phyloP scores from a whole-genome alignment of 2,113 vertebrate genomes.

The Tauraco erythrolophus region DNA sequence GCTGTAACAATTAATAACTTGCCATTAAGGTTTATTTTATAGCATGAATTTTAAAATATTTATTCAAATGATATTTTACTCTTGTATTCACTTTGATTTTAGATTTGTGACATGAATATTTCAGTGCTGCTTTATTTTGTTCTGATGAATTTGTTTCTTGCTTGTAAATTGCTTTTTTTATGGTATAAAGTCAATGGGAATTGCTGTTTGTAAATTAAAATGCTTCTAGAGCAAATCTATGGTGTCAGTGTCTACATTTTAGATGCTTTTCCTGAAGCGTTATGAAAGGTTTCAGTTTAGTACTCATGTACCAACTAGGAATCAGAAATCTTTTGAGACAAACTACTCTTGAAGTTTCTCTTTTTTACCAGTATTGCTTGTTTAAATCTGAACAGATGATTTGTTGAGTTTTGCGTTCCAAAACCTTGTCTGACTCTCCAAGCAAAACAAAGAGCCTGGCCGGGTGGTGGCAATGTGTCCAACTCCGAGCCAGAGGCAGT shows the following conservation, averaged over 20 bases:
- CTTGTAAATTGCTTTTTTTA: conserved; percentile 99
- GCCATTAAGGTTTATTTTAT: conserved; percentile 99
- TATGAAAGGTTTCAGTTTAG: not conserved
- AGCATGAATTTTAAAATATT: conserved; percentile 99
- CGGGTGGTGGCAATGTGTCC: not conserved
- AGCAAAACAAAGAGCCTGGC: not conserved
- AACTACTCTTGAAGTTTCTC: not conserved
- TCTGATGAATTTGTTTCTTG: conserved; percentile 86
- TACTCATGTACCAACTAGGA: not conserved
- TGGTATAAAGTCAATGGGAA: conserved; percentile 95
- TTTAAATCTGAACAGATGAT: not conserved
- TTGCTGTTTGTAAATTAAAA: conserved; percentile 99
- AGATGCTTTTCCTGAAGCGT: not conserved
- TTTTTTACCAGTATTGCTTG: not conserved
- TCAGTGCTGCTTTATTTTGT: conserved; percentile 88
- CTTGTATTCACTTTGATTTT: conserved; percentile 95
- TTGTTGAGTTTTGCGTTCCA: not conserved
- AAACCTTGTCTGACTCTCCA: not conserved
- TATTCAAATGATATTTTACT: conserved; percentile 99
- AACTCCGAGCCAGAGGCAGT: not conserved
- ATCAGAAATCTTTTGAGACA: not conserved
- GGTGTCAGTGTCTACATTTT: conserved; percentile 44
- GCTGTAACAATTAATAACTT: conserved; percentile 92
- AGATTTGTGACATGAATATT: conserved; percentile 87
- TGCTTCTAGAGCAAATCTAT: conserved; percentile 89